These are phyloP conservation scores for Echinops telfairi DNA, from an alignment of 2,113 vertebrate species.

Conservation along the genomic window DNA sequence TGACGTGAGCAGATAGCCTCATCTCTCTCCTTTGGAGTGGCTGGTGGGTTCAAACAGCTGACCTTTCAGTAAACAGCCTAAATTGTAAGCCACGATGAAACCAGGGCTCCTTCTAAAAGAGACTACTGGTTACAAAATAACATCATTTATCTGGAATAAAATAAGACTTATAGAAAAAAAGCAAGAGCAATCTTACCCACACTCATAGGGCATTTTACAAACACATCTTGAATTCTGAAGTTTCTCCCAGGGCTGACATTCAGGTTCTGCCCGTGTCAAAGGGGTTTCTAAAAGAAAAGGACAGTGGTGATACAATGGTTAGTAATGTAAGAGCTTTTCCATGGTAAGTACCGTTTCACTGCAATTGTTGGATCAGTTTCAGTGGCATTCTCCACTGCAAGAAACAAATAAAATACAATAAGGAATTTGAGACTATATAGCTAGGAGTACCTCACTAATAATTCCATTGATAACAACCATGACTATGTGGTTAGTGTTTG, in stretches of 20 bases:
- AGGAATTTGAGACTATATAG: neutral
- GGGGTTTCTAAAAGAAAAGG: slow-evolving; percentile 79
- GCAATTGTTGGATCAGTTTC: neutral
- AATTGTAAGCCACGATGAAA: too few species aligned
- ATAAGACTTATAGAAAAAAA: slow-evolving; percentile 55
- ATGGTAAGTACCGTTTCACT: neutral
- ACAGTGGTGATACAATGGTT: neutral
- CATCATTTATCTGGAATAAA: slow-evolving; percentile 67
- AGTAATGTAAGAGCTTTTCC: slow-evolving; percentile 34
- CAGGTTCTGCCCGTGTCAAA: slow-evolving; percentile 74
- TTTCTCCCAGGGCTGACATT: slow-evolving; percentile 93
- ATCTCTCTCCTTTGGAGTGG: too few species aligned
- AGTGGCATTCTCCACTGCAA: neutral
- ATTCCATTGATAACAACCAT: neutral
- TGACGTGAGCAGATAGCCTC: too few species aligned
- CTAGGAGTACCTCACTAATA: neutral
- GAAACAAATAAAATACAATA: neutral
- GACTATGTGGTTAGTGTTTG: neutral
- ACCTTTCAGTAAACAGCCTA: too few species aligned
- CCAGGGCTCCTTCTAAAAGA: neutral
- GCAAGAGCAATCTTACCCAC: slow-evolving; percentile 89
- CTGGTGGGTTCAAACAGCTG: too few species aligned
- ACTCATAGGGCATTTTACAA: slow-evolving; percentile 93
- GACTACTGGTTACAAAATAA: neutral
- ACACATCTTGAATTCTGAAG: slow-evolving; percentile 87